Evolutionary conservation across 2,797 vertebrate genomes (phyloP).

Genomic region (Oreonectes daqikongensis): DNA sequence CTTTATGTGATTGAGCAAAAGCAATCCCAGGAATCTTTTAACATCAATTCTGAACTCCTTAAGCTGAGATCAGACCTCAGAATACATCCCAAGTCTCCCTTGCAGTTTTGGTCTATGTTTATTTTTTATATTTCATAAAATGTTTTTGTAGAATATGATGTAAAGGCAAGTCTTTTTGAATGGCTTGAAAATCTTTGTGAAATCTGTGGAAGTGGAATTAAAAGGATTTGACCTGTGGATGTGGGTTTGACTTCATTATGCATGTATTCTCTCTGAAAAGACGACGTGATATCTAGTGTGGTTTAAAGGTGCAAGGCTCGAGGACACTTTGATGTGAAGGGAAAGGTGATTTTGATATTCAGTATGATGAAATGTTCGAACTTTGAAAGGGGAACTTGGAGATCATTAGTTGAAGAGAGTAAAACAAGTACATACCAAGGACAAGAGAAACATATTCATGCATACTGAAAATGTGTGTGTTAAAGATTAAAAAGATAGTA

Average conservation of each 20-base stretch:
- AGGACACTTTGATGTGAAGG: neutral
- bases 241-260: conserved; percentile 10
- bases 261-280: neutral
- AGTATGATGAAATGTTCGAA: neutral
- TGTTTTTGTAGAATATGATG: conserved; percentile 69
- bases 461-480: neutral
- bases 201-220: conserved; percentile 41
- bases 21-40: neutral
- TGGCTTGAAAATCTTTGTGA: conserved; percentile 47
- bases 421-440: neutral
- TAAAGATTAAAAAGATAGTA: neutral
- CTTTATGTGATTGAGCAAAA: conserved; percentile 1
- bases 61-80: neutral
- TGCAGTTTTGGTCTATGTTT: conserved; percentile 42
- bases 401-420: neutral
- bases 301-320: neutral
- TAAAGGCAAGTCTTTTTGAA: conserved; percentile 37
- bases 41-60: neutral
- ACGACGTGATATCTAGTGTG: conserved; percentile 3
- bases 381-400: neutral
- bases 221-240: conserved; percentile 27
- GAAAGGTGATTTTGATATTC: conserved; percentile 1
- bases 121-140: conserved; percentile 68
- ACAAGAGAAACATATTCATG: neutral
- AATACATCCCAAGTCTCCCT: conserved; percentile 22